These are phyloP conservation scores for Phyllostomus discolor DNA, from an alignment of 2,113 vertebrate genomes.

Conservation along the genomic window DNA sequence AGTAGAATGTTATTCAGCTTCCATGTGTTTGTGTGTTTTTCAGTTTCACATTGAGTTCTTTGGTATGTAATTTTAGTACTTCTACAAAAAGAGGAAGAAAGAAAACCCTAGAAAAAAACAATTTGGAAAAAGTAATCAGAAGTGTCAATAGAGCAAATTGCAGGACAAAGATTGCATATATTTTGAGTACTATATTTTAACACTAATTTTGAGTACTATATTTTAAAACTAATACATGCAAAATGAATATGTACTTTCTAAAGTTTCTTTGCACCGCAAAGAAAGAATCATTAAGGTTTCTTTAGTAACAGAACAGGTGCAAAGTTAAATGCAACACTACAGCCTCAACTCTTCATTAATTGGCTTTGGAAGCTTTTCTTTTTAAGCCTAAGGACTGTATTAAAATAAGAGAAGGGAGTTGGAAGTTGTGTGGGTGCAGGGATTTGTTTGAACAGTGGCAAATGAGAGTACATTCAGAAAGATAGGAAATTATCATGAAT, in stretches of 20 bases:
- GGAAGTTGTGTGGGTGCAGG: not conserved
- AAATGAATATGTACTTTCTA: not conserved
- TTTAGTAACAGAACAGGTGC: not conserved
- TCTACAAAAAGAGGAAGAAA: conserved; percentile 31
- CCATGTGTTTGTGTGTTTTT: not conserved
- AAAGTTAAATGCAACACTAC: not conserved
- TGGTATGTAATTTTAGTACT: not conserved
- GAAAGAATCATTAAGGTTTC: not conserved
- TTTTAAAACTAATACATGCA: conserved; percentile 8
- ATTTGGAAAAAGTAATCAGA: not conserved
- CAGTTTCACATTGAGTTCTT: conserved; percentile 32
- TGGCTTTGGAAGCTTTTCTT: not conserved
- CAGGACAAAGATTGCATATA: not conserved
- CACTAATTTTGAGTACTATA: too few relatives aligned
- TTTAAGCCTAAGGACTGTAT: not conserved
- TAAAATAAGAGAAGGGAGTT: not conserved
- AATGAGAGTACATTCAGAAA: not conserved
- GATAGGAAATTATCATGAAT: not conserved
- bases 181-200: not conserved
- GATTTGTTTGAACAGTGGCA: conserved; percentile 12
- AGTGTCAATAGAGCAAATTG: not conserved
- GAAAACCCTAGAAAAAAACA: not conserved
- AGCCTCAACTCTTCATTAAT: not conserved
- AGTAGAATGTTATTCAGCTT: not conserved
- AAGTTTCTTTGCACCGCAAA: not conserved